Conservation (phyloP, 1,140 invertebrate genomes). For the Magallana gigas region DNA sequence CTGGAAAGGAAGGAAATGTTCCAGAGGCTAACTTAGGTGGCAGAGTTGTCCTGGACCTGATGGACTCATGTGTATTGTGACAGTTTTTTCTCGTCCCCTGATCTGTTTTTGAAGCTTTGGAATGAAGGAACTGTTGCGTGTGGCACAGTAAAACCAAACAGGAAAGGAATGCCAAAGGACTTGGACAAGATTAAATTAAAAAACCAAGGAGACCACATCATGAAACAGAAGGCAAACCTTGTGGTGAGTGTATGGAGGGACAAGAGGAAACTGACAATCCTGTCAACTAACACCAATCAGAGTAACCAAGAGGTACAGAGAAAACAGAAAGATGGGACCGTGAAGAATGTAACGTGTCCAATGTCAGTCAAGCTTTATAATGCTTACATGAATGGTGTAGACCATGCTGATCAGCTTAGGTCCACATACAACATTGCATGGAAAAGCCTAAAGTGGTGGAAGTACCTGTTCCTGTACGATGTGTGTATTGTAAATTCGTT, state of each 20-base stretch:
- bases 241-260: conserved; percentile 18
- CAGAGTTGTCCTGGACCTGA: conserved; percentile 39
- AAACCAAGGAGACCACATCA: conserved; percentile 17
- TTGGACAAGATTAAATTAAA: conserved; percentile 35
- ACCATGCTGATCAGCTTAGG: conserved; percentile 46
- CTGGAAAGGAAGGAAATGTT: conserved; percentile 17
- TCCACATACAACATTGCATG: conserved; percentile 42
- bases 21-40: conserved; percentile 19
- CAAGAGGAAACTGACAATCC: conserved; percentile 20
- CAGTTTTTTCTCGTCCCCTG: not conserved
- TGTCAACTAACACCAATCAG: conserved; percentile 30
- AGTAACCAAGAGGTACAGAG: not conserved
- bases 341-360: not conserved
- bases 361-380: conserved; percentile 1
- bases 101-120: conserved; percentile 8
- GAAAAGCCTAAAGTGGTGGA: conserved; percentile 50
- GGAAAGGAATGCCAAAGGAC: conserved; percentile 36
- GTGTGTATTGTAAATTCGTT: conserved; percentile 33
- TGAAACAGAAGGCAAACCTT: conserved; percentile 30
- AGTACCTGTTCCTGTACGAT: conserved; percentile 46
- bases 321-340: conserved; percentile 6
- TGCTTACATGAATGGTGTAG: conserved; percentile 21
- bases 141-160: conserved; percentile 29
- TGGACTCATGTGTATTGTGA: conserved; percentile 34
- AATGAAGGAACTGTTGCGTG: not conserved